These are phyloP conservation scores for Bettongia penicillata DNA, from an alignment of 2,113 vertebrate genomes.

Conservation along the genomic window DNA sequence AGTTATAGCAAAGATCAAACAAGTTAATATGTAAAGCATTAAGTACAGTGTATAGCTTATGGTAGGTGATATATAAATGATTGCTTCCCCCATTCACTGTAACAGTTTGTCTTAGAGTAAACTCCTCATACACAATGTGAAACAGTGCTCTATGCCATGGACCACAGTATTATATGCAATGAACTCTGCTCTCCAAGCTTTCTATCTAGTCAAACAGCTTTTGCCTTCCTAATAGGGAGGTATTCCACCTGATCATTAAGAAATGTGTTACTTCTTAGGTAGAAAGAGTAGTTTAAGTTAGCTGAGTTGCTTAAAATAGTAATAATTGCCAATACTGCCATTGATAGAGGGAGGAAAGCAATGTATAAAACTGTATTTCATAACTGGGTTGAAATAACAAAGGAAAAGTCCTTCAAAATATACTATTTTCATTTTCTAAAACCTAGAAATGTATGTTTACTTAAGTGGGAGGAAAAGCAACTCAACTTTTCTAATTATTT, in stretches of 20 bases:
- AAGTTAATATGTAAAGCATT: not conserved
- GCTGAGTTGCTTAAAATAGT: not conserved
- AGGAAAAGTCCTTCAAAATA: not conserved
- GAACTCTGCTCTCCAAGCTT: conserved; percentile 11
- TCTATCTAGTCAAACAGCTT: not conserved
- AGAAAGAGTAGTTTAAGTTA: not conserved
- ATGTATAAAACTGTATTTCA: not conserved
- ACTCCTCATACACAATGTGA: not conserved
- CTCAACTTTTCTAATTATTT: not conserved
- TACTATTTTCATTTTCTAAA: not conserved
- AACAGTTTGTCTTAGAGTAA: not conserved
- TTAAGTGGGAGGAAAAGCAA: not conserved
- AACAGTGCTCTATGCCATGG: too few relatives aligned
- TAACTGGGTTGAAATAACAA: not conserved
- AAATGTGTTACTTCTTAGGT: not conserved
- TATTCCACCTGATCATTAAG: not conserved
- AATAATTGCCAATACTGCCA: not conserved
- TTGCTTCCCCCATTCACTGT: conserved; percentile 8
- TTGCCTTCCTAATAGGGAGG: conserved; percentile 21
- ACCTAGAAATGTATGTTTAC: not conserved
- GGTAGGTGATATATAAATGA: conserved; percentile 6
- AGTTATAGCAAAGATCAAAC: accelerated
- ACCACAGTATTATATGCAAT: not conserved
- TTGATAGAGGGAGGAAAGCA: not conserved
- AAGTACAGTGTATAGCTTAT: not conserved